These are phyloP conservation scores for Coreoperca whiteheadi DNA, from an alignment of 2,113 vertebrate species.

Conservation along the genomic window DNA sequence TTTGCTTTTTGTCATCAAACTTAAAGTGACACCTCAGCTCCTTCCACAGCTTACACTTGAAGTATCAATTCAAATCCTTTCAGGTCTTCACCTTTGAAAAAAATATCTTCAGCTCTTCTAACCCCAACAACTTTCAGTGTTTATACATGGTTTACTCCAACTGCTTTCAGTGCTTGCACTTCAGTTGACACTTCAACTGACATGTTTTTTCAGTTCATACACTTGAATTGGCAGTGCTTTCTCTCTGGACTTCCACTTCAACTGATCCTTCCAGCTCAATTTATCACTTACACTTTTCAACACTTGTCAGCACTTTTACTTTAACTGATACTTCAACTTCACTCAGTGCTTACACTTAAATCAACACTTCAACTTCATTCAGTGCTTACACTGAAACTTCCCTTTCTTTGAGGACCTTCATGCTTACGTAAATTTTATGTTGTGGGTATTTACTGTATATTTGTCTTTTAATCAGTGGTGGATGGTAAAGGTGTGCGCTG, in stretches of 20 bases:
- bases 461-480: background rate
- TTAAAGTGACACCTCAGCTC: background rate
- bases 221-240: background rate
- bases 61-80: background rate
- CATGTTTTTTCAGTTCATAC: background rate
- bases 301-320: background rate
- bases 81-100: background rate
- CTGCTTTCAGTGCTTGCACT: background rate
- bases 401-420: too few species aligned
- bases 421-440: too few species aligned
- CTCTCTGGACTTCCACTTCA: background rate
- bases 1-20: background rate
- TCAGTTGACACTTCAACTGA: background rate
- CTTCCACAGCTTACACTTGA: background rate
- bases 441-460: background rate
- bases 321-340: background rate
- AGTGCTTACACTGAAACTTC: too few species aligned
- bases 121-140: background rate
- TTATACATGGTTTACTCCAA: too few species aligned
- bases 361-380: too few species aligned
- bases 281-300: background rate
- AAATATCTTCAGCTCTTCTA: background rate
- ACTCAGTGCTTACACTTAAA: too few species aligned
- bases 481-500: background rate
- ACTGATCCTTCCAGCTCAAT: background rate